Evolutionary conservation across 1,140 invertebrate species (phyloP), one percentile per base, ranked within the genome.

Genomic region (Drosophila fuyamai): DNA sequence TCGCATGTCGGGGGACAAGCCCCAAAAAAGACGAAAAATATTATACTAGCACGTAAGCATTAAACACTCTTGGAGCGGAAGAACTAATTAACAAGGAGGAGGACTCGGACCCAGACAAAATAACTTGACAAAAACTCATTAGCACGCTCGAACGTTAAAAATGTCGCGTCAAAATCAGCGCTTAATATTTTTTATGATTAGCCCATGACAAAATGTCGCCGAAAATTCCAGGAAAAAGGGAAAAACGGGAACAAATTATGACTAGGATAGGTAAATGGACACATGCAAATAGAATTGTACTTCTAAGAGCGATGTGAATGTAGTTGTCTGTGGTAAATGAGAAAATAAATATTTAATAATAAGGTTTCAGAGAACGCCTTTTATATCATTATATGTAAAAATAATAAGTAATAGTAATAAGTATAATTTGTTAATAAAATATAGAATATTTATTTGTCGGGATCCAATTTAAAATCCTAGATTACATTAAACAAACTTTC

Each of bases 121-220:
- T 40, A 75, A 73, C 55, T 73, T 54, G 58, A 47, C 55, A 85
- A 71, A 89, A 89, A 84, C 80, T 89, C 84, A 89, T 89, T 89
- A 89, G 80, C 84, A 89, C 84, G 80, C 84, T 84, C 76, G 83
- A 88, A 88, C 84, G 84, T 89, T 89, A 81, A 89, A 89, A 89
- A 84, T 89, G 85, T 90, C 84, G 84, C 84, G 84, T 89, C 84
- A 89, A 89, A 89, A 89, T 89, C 84, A 89, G 77, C 62, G 84
- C 84, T 89, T 89, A 81, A 89, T 89, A 89, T 84, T 88, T 88
- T 88, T 77, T 76, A 88, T 86, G 83, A 88, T 89, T 74, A 83
- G 79, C 76, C 56, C 40, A 41, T 53, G 51, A 60, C 61, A 60
- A 65, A 73, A 32, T 62, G 57, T 51, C 60, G 50, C 7, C 5